Conservation (phyloP, 2,888 invertebrate genomes). For the Sialis fuliginosa region DNA sequence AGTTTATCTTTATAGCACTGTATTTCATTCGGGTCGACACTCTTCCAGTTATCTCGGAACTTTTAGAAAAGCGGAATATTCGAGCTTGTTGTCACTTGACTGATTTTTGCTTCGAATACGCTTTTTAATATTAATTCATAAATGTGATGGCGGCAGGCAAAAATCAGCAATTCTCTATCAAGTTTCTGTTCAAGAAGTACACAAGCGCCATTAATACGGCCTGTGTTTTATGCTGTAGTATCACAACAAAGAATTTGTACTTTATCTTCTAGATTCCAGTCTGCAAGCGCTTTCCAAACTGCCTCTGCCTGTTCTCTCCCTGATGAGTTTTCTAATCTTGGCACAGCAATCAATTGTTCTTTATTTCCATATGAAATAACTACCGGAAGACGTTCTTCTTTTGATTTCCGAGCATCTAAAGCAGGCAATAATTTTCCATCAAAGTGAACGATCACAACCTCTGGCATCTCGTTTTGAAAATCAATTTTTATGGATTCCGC, state of each 20-base stretch:
- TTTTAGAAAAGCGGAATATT: slow-evolving; percentile 11
- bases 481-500: slow-evolving; percentile 15
- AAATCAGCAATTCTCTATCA: slow-evolving; percentile 7
- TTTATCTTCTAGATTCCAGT: slow-evolving; percentile 7
- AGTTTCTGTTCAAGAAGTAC: slow-evolving; percentile 12
- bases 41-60: slow-evolving; percentile 8
- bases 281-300: slow-evolving; percentile 9
- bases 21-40: neutral
- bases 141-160: slow-evolving; percentile 8
- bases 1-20: too few relatives aligned
- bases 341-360: slow-evolving; percentile 15
- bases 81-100: slow-evolving; percentile 11
- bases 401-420: slow-evolving; percentile 10
- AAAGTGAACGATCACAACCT: slow-evolving; percentile 11
- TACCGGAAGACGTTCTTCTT: slow-evolving; percentile 15
- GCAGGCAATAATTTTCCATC: slow-evolving; percentile 18
- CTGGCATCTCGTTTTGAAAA: slow-evolving; percentile 17
- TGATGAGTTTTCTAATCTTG: slow-evolving; percentile 13
- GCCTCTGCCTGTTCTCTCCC: slow-evolving; percentile 12
- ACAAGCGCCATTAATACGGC: slow-evolving; percentile 13
- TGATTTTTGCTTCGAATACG: slow-evolving; percentile 11
- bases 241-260: slow-evolving; percentile 12
- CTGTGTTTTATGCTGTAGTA: slow-evolving; percentile 14
- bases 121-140: slow-evolving; percentile 12
- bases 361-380: slow-evolving; percentile 12